A percentile compares a stretch with the other conserved stretches of the same genome.
Conservation (phyloP, 2,888 invertebrate species). For the Melolontha melolontha region DNA sequence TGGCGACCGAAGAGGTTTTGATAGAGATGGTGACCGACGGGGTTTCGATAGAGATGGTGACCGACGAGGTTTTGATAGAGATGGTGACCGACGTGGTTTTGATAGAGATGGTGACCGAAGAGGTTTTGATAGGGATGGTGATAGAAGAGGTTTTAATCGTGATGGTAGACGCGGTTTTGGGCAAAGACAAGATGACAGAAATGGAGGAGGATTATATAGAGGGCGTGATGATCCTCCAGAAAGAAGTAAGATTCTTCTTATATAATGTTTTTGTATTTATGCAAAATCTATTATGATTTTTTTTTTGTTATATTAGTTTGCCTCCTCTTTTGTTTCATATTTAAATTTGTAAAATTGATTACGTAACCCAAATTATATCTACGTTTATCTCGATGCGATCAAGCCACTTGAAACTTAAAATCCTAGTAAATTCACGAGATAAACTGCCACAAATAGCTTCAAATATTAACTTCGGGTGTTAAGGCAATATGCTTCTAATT, state of each 20-base stretch:
- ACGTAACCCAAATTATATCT: not conserved
- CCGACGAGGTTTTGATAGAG: constrained; percentile 54
- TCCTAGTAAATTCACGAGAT: too few species aligned
- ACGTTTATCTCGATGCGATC: too few species aligned
- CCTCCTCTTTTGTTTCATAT: too few species aligned
- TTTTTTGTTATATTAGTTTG: not conserved
- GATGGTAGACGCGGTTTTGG: constrained; percentile 52
- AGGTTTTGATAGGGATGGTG: constrained; percentile 52
- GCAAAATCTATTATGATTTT: too few species aligned
- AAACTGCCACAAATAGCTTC: too few species aligned
- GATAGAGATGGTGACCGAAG: constrained; percentile 59
- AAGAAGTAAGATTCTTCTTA: constrained; percentile 31
- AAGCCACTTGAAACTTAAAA: too few species aligned
- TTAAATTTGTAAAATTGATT: too few species aligned
- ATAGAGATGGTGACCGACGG: constrained; percentile 58
- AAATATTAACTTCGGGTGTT: too few species aligned
- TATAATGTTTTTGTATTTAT: constrained; percentile 2
- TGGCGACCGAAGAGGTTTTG: constrained; percentile 47
- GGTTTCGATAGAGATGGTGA: constrained; percentile 52
- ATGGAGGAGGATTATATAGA: constrained; percentile 54
- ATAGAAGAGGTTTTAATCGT: constrained; percentile 53
- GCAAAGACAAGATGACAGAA: constrained; percentile 58
- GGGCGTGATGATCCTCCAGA: constrained; percentile 35
- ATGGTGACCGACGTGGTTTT: constrained; percentile 56
- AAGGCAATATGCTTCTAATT: not conserved